Conservation (phyloP, 2,113 vertebrate genomes). For the Herpetotheres cachinnans region DNA sequence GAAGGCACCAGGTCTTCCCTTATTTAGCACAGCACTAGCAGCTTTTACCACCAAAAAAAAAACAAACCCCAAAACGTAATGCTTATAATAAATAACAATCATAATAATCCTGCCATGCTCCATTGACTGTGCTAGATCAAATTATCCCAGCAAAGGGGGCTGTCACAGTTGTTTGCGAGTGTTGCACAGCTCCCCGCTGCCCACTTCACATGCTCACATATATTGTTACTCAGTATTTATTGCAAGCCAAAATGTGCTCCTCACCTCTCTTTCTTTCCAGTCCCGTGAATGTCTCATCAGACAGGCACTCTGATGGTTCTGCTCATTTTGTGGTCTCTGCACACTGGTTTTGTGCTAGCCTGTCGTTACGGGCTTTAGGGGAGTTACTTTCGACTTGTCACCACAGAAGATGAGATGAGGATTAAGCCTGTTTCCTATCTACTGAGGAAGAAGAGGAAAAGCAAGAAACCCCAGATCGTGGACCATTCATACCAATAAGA, state of each 20-base stretch:
- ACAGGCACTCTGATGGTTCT: not conserved
- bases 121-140: not conserved
- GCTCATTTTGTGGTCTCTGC: not conserved
- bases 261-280: not conserved
- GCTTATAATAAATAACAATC: not conserved
- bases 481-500: accelerated
- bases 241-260: not conserved
- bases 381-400: not conserved
- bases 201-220: not conserved
- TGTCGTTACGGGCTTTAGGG: not conserved
- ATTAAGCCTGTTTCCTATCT: not conserved
- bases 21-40: not conserved
- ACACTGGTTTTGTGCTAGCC: not conserved
- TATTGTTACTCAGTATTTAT: not conserved
- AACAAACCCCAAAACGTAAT: not conserved
- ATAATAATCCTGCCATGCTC: not conserved
- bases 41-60: not conserved
- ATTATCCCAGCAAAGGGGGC: not conserved
- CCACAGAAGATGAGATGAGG: not conserved
- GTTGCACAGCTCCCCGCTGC: not conserved
- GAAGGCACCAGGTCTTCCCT: not conserved
- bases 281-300: not conserved
- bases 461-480: not conserved
- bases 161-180: not conserved
- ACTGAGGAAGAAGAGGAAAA: not conserved